Conservation (phyloP, 1,140 invertebrate genomes). For the Eueides isabella region DNA sequence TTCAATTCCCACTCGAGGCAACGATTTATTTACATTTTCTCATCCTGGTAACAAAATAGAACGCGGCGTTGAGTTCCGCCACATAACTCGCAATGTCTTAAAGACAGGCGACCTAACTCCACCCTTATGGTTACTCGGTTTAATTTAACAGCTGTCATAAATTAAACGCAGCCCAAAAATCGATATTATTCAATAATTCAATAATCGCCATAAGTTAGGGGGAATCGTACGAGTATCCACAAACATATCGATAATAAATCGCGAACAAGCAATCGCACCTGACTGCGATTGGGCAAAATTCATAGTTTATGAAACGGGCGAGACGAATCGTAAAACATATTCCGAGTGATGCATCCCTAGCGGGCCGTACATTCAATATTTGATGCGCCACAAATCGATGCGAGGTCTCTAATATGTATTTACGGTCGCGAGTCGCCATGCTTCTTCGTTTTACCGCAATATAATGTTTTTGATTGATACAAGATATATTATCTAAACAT, state of each 20-base stretch:
- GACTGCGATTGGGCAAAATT: conserved; percentile 70
- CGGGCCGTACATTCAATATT: conserved; percentile 65
- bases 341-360: conserved; percentile 64
- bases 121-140: background rate
- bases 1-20: too few relatives aligned
- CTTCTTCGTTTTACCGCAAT: conserved; percentile 42
- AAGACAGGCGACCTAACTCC: background rate
- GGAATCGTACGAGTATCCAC: conserved; percentile 31
- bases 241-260: conserved; percentile 66
- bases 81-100: too few relatives aligned
- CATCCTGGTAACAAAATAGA: too few relatives aligned
- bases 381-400: conserved; percentile 66
- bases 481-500: background rate
- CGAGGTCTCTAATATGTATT: conserved; percentile 58
- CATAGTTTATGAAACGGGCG: conserved; percentile 68
- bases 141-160: background rate
- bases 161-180: conserved; percentile 25
- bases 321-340: conserved; percentile 60
- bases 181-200: conserved; percentile 54
- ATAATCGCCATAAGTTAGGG: conserved; percentile 51
- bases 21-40: too few relatives aligned
- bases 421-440: conserved; percentile 45
- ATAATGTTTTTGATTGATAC: conserved; percentile 1
- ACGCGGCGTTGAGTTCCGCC: too few relatives aligned
- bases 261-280: conserved; percentile 65